These are phyloP conservation scores for Poecilia wingei DNA, from an alignment of 2,797 vertebrate genomes.

Conservation along the genomic window DNA sequence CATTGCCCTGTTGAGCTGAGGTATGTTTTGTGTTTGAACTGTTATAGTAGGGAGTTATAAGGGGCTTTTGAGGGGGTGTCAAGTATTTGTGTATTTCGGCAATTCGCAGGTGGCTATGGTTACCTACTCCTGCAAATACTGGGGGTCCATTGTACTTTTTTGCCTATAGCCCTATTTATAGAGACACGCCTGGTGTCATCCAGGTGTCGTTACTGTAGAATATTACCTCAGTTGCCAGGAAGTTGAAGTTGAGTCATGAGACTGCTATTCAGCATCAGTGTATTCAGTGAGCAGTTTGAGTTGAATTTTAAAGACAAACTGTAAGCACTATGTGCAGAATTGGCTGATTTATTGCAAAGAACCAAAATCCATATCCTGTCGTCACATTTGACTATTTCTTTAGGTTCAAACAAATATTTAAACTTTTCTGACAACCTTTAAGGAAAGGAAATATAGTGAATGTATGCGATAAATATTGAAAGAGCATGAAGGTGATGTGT, in stretches of 20 bases:
- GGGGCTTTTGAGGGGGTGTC: no score
- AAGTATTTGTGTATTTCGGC: no score
- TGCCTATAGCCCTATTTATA: no score
- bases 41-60: no score
- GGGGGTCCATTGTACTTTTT: no score
- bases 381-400: background rate
- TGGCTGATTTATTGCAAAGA: background rate
- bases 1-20: background rate
- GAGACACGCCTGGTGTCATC: no score
- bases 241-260: background rate
- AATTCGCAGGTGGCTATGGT: no score
- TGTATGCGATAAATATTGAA: background rate
- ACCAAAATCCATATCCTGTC: background rate
- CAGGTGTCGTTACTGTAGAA: no score
- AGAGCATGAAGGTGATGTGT: slow-evolving; percentile 13
- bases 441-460: background rate
- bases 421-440: background rate
- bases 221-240: no score
- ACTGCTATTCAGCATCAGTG: background rate
- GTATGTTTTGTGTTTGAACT: no score
- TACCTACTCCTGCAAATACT: no score
- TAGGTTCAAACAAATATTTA: background rate
- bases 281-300: background rate
- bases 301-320: background rate
- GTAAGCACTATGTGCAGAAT: background rate